Conservation (phyloP, 2,888 invertebrate genomes). For the Archips crataeganus region DNA sequence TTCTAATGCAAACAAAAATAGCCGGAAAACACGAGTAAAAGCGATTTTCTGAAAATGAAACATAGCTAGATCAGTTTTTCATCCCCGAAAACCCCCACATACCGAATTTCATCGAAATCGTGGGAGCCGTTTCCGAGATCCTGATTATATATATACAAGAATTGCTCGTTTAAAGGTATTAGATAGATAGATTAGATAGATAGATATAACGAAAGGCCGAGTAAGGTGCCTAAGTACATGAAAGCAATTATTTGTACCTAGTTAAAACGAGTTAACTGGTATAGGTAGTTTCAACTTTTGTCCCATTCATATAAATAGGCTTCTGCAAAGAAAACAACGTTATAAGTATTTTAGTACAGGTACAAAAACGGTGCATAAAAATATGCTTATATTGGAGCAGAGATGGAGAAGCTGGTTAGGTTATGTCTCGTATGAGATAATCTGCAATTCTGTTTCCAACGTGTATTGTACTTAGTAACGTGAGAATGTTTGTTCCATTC, state of each 20-base stretch:
- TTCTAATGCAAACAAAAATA: too few relatives aligned
- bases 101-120: too few relatives aligned
- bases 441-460: slow-evolving; percentile 7
- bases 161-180: too few relatives aligned
- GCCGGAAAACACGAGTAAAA: too few relatives aligned
- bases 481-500: slow-evolving; percentile 1
- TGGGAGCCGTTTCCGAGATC: too few relatives aligned
- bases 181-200: too few relatives aligned
- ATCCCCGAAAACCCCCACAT: too few relatives aligned
- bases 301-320: not conserved
- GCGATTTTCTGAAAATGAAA: too few relatives aligned
- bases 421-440: not conserved
- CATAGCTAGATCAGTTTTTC: too few relatives aligned
- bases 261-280: not conserved
- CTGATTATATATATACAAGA: too few relatives aligned
- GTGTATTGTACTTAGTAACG: not conserved
- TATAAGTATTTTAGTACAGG: not conserved
- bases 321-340: not conserved
- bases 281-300: not conserved
- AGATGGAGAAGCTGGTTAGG: not conserved
- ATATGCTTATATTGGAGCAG: not conserved
- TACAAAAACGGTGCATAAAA: not conserved
- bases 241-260: not conserved
- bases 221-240: not conserved
- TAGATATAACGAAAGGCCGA: not conserved